A percentile compares a stretch with the other conserved stretches of the same genome.
Conservation (phyloP, 2,888 invertebrate species). For the Cryptocephalus moraei region DNA sequence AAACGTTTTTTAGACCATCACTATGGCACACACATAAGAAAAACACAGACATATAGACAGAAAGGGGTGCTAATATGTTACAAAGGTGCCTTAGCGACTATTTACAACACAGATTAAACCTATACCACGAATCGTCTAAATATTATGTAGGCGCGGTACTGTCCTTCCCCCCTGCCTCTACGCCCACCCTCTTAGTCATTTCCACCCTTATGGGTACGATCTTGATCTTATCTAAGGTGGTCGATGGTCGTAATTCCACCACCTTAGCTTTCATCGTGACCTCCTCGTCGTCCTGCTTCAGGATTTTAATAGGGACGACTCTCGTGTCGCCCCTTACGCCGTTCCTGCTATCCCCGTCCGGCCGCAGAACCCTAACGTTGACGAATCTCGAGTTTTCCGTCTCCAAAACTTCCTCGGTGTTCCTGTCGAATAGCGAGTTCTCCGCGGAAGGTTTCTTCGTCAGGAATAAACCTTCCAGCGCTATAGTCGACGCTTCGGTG, state of each 20-base stretch:
- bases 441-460: constrained; percentile 1
- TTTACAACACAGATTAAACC: constrained; percentile 4
- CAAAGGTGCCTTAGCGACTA: constrained; percentile 10
- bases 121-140: too few species aligned
- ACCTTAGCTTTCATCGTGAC: constrained; percentile 32
- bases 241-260: constrained; percentile 32
- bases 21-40: constrained; percentile 1
- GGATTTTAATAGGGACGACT: constrained; percentile 24
- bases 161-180: constrained; percentile 1
- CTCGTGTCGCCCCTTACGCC: constrained; percentile 14
- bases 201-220: constrained; percentile 34
- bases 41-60: constrained; percentile 6
- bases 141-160: too few species aligned
- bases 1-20: constrained; percentile 6
- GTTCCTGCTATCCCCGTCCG: constrained; percentile 17
- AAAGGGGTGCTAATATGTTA: constrained; percentile 10
- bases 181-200: constrained; percentile 19
- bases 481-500: constrained; percentile 53
- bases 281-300: constrained; percentile 25
- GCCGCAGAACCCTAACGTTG: constrained; percentile 30
- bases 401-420: constrained; percentile 30
- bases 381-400: constrained; percentile 32
- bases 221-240: constrained; percentile 27
- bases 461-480: constrained; percentile 58
- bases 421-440: neutral